Conservation (phyloP, 2,888 invertebrate species). For the Caenorhabditis zanzibari region DNA sequence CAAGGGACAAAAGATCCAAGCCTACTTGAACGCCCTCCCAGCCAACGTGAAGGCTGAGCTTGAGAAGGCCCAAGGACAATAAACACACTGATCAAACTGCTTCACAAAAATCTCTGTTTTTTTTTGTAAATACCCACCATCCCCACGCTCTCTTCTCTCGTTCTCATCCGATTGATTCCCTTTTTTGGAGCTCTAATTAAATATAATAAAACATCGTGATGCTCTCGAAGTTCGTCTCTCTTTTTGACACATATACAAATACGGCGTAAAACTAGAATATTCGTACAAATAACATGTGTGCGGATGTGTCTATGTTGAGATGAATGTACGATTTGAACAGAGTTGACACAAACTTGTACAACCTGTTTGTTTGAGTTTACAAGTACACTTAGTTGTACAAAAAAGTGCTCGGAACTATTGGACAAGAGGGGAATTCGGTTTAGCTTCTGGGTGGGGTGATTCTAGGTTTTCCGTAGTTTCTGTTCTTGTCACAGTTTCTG, state of each 20-base stretch:
- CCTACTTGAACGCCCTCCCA: conserved; percentile 74
- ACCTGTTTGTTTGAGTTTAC: conserved; percentile 33
- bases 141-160: conserved; percentile 24
- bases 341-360: conserved; percentile 58
- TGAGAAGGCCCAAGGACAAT: conserved; percentile 73
- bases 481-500: not conserved
- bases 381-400: conserved; percentile 17
- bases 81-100: conserved; percentile 18
- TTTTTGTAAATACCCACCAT: conserved; percentile 55
- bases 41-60: conserved; percentile 77
- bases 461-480: too few relatives aligned
- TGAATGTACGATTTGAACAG: conserved; percentile 25
- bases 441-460: not conserved
- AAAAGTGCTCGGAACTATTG: conserved; percentile 34
- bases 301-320: conserved; percentile 25
- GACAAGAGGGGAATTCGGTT: not conserved
- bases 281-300: conserved; percentile 23
- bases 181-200: conserved; percentile 46
- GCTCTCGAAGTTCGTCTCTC: conserved; percentile 22
- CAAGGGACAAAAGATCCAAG: conserved; percentile 78
- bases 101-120: conserved; percentile 9
- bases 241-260: conserved; percentile 18
- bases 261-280: conserved; percentile 36
- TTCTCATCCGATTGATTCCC: conserved; percentile 48
- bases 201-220: conserved; percentile 55